A percentile compares a stretch with the other conserved stretches of the same genome.
phyloP scores from a whole-genome alignment of 2,888 invertebrate genomes.

The Tipula helvola region DNA sequence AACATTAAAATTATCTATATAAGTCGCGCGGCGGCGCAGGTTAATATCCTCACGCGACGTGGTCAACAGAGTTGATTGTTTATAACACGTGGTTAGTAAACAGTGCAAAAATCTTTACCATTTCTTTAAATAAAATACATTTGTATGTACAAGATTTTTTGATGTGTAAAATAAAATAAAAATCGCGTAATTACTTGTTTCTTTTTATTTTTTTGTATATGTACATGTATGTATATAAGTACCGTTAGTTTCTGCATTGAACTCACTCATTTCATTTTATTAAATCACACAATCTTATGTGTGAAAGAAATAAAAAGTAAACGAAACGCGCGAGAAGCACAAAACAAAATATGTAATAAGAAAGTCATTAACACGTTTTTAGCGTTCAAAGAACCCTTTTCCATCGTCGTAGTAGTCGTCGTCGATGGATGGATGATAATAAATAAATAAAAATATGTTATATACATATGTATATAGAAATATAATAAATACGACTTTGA shows the following conservation, averaged over 20 bases:
- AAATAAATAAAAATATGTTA: background rate
- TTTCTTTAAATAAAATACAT: background rate
- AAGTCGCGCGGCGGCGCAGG: background rate
- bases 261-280: background rate
- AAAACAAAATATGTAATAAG: background rate
- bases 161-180: background rate
- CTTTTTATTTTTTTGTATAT: background rate
- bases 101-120: background rate
- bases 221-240: background rate
- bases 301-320: background rate
- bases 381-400: slow-evolving; percentile 4
- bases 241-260: background rate
- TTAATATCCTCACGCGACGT: background rate
- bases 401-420: background rate
- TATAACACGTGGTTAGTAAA: background rate
- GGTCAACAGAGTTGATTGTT: background rate
- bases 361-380: slow-evolving; percentile 4
- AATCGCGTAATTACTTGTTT: background rate
- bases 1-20: background rate
- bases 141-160: background rate
- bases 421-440: background rate
- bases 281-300: background rate
- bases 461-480: background rate
- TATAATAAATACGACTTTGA: background rate
- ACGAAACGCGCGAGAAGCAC: background rate